Evolutionary conservation across 2,113 vertebrate genomes (phyloP).

Genomic region (Labeo catla): DNA sequence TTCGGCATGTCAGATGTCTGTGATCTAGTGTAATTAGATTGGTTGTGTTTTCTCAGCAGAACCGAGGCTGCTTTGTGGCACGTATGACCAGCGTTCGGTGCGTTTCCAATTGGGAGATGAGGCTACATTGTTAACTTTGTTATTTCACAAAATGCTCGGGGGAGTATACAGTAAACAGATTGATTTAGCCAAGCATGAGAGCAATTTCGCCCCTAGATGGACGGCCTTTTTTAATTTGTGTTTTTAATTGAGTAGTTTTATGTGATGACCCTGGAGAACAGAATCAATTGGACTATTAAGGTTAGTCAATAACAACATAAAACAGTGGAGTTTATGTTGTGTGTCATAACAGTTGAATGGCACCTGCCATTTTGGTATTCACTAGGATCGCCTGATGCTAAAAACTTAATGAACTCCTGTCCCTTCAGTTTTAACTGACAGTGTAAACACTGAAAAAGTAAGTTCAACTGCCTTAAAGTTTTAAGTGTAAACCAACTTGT

Average conservation of each 20-base stretch:
- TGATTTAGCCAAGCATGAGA: conserved; percentile 30
- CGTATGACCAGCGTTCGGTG: background rate
- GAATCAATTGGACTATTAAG: conserved; percentile 18
- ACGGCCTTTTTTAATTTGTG: conserved; percentile 49
- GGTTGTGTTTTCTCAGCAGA: background rate
- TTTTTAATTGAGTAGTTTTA: conserved; percentile 50
- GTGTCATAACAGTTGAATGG: conserved; percentile 1
- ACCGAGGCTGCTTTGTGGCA: too few species aligned
- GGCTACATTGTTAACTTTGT: conserved; percentile 24
- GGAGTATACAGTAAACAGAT: conserved; percentile 35
- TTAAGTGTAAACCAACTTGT: background rate
- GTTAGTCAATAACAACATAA: conserved; percentile 15
- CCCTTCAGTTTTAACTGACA: background rate
- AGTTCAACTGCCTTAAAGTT: background rate
- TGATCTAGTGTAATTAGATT: conserved; percentile 20
- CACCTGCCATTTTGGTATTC: background rate
- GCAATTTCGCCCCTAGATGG: conserved; percentile 22
- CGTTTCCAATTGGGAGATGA: background rate
- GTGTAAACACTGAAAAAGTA: background rate
- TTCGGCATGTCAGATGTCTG: background rate
- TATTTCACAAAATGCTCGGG: conserved; percentile 1
- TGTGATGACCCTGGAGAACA: conserved; percentile 23
- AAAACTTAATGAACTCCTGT: background rate
- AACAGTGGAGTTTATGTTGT: conserved; percentile 16
- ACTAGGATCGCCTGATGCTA: background rate